A percentile compares a stretch with the other conserved stretches of the same genome.
These are phyloP conservation scores for Anticlea derivata DNA, from an alignment of 2,888 invertebrate genomes.

Conservation along the genomic window DNA sequence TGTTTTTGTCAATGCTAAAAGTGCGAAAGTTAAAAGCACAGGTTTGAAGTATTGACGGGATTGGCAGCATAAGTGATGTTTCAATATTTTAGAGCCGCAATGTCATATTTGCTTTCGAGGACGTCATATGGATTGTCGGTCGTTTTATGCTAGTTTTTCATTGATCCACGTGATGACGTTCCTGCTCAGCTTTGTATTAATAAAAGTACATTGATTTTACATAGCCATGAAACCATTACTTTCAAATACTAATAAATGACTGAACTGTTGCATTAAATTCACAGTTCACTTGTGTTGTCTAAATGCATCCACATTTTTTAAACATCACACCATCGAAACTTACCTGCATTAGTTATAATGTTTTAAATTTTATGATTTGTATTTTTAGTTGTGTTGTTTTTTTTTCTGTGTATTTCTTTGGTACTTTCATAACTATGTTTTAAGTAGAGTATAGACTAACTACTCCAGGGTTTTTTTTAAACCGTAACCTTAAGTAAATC, in stretches of 20 bases:
- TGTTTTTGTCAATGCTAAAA: no score
- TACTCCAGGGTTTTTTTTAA: no score
- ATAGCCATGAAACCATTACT: conserved; percentile 38
- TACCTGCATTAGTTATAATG: conserved; percentile 65
- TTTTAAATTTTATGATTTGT: conserved; percentile 33
- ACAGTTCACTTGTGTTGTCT: conserved; percentile 32
- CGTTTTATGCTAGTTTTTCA: conserved; percentile 22
- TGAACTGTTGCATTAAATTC: conserved; percentile 28
- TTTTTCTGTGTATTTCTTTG: conserved; percentile 6
- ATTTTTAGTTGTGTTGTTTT: conserved; percentile 31
- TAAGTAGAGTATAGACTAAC: no score
- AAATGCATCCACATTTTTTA: conserved; percentile 59
- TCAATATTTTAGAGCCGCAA: conserved; percentile 48
- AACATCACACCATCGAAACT: conserved; percentile 82
- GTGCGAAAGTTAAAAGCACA: no score
- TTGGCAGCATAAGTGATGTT: not conserved
- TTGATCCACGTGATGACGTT: conserved; percentile 43
- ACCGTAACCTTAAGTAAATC: no score
- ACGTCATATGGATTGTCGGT: conserved; percentile 44
- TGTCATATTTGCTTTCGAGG: conserved; percentile 42
- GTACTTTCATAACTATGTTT: conserved; percentile 15
- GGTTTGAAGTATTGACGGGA: not conserved
- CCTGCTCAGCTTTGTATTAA: conserved; percentile 47
- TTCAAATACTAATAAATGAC: conserved; percentile 37
- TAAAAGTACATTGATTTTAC: conserved; percentile 43